Conservation (phyloP, 2,888 invertebrate genomes). For the Caenorhabditis imperialis region DNA sequence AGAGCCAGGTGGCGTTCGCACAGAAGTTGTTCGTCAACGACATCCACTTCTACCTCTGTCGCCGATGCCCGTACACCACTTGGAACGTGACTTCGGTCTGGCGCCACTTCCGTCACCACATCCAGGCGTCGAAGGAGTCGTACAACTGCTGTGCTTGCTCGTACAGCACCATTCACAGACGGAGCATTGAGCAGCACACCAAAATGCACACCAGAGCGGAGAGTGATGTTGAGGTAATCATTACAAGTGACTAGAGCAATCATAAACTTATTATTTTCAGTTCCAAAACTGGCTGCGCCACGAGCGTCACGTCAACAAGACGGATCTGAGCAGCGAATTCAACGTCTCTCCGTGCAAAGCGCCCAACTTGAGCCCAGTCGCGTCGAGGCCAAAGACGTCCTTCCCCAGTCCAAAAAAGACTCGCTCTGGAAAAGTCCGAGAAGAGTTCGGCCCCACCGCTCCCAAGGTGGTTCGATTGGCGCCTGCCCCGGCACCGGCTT, state of each 20-base stretch:
- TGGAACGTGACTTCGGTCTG: slow-evolving; percentile 18
- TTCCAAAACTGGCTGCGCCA: slow-evolving; percentile 8
- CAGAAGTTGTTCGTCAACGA: background rate
- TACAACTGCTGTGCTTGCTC: slow-evolving; percentile 7
- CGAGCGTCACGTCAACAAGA: slow-evolving; percentile 2
- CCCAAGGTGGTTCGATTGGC: background rate
- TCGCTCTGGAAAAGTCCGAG: no score
- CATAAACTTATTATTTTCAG: slow-evolving; percentile 5
- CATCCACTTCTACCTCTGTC: slow-evolving; percentile 6
- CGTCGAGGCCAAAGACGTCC: no score
- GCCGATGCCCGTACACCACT: slow-evolving; percentile 9
- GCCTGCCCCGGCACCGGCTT: background rate
- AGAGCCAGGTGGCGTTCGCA: background rate
- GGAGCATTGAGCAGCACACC: slow-evolving; percentile 4
- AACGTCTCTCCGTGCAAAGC: no score
- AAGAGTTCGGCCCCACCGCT: background rate
- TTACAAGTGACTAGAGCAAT: no score
- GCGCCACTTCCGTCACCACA: slow-evolving; percentile 25
- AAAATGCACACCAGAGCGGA: slow-evolving; percentile 4
- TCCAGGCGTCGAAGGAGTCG: background rate
- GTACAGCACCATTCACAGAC: background rate
- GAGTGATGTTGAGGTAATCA: no score
- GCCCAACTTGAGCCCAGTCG: no score
- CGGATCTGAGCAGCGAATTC: slow-evolving; percentile 5
- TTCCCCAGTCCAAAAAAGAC: no score